Conservation (phyloP, 2,888 invertebrate species). For the Myopa testacea region DNA sequence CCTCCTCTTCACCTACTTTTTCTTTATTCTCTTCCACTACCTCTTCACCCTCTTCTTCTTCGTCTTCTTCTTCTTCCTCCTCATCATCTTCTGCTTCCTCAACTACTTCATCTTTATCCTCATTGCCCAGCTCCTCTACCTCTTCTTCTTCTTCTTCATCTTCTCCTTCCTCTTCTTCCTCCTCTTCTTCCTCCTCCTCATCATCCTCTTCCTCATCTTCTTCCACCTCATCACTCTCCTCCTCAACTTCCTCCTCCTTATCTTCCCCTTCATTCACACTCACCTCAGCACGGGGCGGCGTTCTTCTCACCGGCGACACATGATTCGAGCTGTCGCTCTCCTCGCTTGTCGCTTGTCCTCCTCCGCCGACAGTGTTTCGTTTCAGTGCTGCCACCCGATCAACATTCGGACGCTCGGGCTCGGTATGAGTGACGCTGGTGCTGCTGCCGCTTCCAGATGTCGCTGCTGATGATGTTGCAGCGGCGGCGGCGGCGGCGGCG, state of each 20-base stretch:
- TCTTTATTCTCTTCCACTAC: slow-evolving; percentile 36
- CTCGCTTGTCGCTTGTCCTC: slow-evolving; percentile 65
- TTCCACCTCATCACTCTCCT: slow-evolving; percentile 31
- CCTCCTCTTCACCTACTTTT: slow-evolving; percentile 20
- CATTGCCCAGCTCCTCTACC: slow-evolving; percentile 33
- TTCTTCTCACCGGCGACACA: slow-evolving; percentile 75
- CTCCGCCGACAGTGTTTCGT: slow-evolving; percentile 49
- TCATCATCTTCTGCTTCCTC: slow-evolving; percentile 30
- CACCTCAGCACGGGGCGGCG: slow-evolving; percentile 83
- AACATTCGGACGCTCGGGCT: slow-evolving; percentile 72
- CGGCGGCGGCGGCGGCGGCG: slow-evolving; percentile 66
- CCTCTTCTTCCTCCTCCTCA: slow-evolving; percentile 28
- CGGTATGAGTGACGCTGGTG: slow-evolving; percentile 63
- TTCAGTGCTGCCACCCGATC: slow-evolving; percentile 70
- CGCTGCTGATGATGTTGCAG: slow-evolving; percentile 61
- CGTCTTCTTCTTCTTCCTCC: slow-evolving; percentile 45
- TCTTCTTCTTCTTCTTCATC: slow-evolving; percentile 27
- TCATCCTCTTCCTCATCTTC: slow-evolving; percentile 33
- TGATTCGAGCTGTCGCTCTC: slow-evolving; percentile 71
- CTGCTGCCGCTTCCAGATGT: slow-evolving; percentile 62
- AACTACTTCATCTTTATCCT: slow-evolving; percentile 21
- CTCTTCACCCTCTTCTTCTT: slow-evolving; percentile 46
- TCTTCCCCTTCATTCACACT: slow-evolving; percentile 70
- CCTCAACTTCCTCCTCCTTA: slow-evolving; percentile 34
- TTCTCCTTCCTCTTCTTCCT: slow-evolving; percentile 19